Conservation (phyloP, 2,113 vertebrate species). For the Orycteropus afer region DNA sequence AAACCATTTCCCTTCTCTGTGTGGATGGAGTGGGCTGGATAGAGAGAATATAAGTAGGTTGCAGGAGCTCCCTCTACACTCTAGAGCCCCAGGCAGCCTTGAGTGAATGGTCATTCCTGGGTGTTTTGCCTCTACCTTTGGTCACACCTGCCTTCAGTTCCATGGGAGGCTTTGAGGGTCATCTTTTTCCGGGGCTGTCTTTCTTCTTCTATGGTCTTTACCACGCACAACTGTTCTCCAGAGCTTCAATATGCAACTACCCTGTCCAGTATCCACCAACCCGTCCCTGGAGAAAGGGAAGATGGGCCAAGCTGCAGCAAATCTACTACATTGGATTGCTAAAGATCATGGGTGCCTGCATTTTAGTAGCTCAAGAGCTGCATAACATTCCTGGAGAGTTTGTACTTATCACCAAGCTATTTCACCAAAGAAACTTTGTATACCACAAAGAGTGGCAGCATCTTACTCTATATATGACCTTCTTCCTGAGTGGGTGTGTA, state of each 20-base stretch:
- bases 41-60: conserved; percentile 43
- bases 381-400: not conserved
- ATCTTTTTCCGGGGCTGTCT: conserved; percentile 66
- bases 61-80: not conserved
- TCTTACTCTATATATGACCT: conserved; percentile 55
- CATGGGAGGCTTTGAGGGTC: conserved; percentile 74
- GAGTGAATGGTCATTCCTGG: not conserved
- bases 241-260: conserved; percentile 51
- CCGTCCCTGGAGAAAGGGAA: not conserved
- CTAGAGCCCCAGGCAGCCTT: not conserved
- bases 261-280: not conserved
- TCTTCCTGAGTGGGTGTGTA: conserved; percentile 61
- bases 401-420: conserved; percentile 35
- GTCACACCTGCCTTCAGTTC: not conserved
- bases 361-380: conserved; percentile 65
- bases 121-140: not conserved
- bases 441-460: conserved; percentile 74
- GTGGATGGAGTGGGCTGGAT: conserved; percentile 11
- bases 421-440: conserved; percentile 53
- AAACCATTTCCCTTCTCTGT: conserved; percentile 25
- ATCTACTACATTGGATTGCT: conserved; percentile 2
- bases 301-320: conserved; percentile 48
- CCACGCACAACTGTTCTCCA: conserved; percentile 29
- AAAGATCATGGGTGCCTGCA: conserved; percentile 59
- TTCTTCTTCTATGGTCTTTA: conserved; percentile 75